Base-by-base conservation (phyloP, 2,888 invertebrate species). In the Apodemia mormo region DNA sequence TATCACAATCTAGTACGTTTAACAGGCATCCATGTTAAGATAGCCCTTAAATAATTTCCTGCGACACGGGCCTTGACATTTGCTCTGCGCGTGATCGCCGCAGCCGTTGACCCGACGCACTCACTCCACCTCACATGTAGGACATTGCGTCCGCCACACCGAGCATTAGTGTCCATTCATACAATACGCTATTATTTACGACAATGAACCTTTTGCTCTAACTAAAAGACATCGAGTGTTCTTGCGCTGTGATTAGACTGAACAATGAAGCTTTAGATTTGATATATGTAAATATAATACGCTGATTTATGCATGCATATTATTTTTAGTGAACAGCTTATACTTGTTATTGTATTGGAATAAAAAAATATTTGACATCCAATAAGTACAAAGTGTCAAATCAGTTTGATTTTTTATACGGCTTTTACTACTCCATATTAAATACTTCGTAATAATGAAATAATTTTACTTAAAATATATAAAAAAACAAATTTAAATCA, bases 101-200 rank as follows among this genome's bases (percentile, higher is more conserved):
- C 77, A 79, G 81, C 78, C 88, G 82, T 83, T 89, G 90, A 90
- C 88, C 90, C 80, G 86, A 71, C 65, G 80, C 77, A 68, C 73
- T 79, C 82, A 81, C 81, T 82, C 77, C 78, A 80, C 73, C 83
- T 84, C 85, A 83, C 84, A 88, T 85, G 82, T 85, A 82, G 81
- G 80, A 80, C 83, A 79, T 73, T 73, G 76, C 72, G 81, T 78
- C 73, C 80, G 78, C 80, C 76, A 80, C 77, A 76, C 71, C 75
- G 78, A 77, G 79, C 82, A 85, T 85, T 84, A 87, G 80, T 78
- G 83, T 83, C 82, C 84, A 81, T 84, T 85, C 84, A 86, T 83
- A 90, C 88, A 89, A 88, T 89, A 84, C 85, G 77, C 85, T 82
- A 87, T 90, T 88, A 89, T 85, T 85, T 86, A 88, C 82, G 88